Evolutionary conservation across 2,888 invertebrate genomes (phyloP), one percentile per base, ranked within the genome.

Genomic region (Andrena minutula): DNA sequence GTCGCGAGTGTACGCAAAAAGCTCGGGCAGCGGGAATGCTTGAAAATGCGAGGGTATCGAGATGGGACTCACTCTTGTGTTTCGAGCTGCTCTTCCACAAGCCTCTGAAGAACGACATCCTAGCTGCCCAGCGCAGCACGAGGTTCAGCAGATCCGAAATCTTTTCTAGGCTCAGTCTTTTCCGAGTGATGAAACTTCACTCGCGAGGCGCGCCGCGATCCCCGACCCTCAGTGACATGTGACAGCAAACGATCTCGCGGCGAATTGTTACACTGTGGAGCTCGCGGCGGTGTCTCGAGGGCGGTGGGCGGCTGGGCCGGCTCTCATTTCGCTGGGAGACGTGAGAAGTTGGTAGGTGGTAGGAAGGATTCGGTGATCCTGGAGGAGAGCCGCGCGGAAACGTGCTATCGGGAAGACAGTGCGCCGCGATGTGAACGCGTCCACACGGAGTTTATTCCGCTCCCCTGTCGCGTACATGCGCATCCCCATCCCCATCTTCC

Each of bases 1-100:
- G 12, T 41, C 16, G 41, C 16, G 41, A 41, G 41, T 16, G 41
- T 16, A 41, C 16, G 41, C 1, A 41, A 41, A 41, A 41, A 16
- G 41, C 41, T 41, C 41, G 41, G 0, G 7, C n/a, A 49, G 5
- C 8, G 12, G 23, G 23, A 53, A 2, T 41, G 41, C 41, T 41
- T 41, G 30, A 49, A 20, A 28, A 12, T 41, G 6, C 8, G 20
- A 66, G 12, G 41, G 0, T n/a, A 35, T 16, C 2, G 2, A 6
- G 2, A 3, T 20, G 12, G 30, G 26, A 86, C 96, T 96, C 92
- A 96, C 96, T 96, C 95, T 96, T 96, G 89, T 96, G 96, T 89
- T 96, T 96, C 20, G 96, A 95, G 93, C 95, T 95, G 88, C 94
- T 95, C 89, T 95, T 96, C 96, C 96, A 96, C 92, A 96, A 95